Evolutionary conservation across 1,140 invertebrate species (phyloP), one percentile per base, ranked within the genome.

Genomic region (Ostrea denselamellosa): DNA sequence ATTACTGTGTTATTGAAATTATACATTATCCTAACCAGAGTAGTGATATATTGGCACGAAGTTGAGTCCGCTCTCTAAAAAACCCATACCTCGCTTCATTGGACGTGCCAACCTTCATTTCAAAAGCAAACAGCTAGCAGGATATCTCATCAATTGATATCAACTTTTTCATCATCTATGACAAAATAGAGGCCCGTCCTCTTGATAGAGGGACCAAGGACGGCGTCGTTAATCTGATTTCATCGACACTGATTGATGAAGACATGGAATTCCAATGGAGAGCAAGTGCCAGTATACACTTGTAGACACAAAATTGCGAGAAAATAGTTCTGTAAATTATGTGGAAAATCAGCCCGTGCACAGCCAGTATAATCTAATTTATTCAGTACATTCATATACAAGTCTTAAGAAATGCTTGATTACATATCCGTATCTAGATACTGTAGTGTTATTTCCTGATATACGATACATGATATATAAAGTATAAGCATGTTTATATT

Each of bases 61-160:
- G 25, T 77, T 28, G 8, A 62, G 9, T 77, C 12, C 25, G 68
- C 68, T 14, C 14, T 62, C 17, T 19, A 62, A 28, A 22, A 77
- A 28, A 77, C 25, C 25, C 28, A 77, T 25, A 77, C 25, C 28
- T 22, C 25, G 68, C 68, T 4, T 77, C 28, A 12, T 28, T 34
- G 68, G 25, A 28, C 25, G 25, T 34, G 28, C 14, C 25, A 28
- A 77, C 68, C 25, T 77, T 77, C 2, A 77, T 77, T 77, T 77
- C 25, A 77, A 77, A 77, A 25, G 68, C 68, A 77, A 77, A 77
- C 68, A 77, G 68, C 68, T 14, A 77, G 14, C 68, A 77, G 68
- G 68, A 77, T 77, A 77, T 77, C 8, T 77, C 22, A 12, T 77
- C 68, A 34, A 28, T 77, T 77, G 68, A 77, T 77, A 77, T 10